Percentiles rank a stretch among this genome's conserved stretches.
Conservation (phyloP, 2,888 invertebrate genomes). For the Spodoptera exigua region DNA sequence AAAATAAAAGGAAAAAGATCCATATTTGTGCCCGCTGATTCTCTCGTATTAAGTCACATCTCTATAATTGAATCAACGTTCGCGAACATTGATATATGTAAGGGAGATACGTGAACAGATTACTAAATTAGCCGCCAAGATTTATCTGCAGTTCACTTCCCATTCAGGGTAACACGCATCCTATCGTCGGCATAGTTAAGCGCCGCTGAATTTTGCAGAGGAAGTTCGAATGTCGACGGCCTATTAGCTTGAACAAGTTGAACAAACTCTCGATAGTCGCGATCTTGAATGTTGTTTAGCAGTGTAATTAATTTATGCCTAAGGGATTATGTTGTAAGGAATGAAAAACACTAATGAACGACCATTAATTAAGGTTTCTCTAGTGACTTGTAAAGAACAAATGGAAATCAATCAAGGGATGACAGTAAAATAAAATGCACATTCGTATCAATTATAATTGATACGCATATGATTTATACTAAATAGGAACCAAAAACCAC, state of each 20-base stretch:
- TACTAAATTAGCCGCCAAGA: slow-evolving; percentile 67
- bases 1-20: background rate
- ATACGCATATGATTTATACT: too few relatives aligned
- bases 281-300: slow-evolving; percentile 14
- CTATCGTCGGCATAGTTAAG: slow-evolving; percentile 41
- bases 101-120: slow-evolving; percentile 69
- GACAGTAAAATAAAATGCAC: too few relatives aligned
- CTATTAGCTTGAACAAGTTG: slow-evolving; percentile 40
- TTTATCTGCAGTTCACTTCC: slow-evolving; percentile 64
- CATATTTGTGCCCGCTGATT: slow-evolving; percentile 18
- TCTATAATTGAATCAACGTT: slow-evolving; percentile 69
- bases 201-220: slow-evolving; percentile 33
- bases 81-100: slow-evolving; percentile 69
- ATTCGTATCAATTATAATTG: too few relatives aligned
- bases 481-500: too few relatives aligned
- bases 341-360: too few relatives aligned
- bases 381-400: too few relatives aligned
- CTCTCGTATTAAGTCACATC: slow-evolving; percentile 36
- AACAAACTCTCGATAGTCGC: slow-evolving; percentile 23
- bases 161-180: slow-evolving; percentile 49
- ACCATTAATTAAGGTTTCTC: too few relatives aligned
- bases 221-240: slow-evolving; percentile 38
- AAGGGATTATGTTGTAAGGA: too few relatives aligned
- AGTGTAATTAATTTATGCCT: slow-evolving; percentile 15
- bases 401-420: too few relatives aligned